Evolutionary conservation across 2,113 vertebrate species (phyloP).

Genomic region (Canis aureus): DNA sequence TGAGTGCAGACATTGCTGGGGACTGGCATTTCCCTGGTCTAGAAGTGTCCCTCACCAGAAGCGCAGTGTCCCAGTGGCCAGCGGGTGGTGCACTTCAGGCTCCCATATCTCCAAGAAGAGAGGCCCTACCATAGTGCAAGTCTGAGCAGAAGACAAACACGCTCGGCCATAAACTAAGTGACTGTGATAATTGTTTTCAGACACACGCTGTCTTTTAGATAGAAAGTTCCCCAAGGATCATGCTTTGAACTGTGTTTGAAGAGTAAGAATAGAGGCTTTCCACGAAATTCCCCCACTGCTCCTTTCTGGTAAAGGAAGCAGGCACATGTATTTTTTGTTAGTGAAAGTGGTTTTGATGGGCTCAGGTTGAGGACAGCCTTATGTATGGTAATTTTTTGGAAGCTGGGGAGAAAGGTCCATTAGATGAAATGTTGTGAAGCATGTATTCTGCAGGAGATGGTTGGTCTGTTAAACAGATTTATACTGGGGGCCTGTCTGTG

Average conservation of each 20-base stretch:
- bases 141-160: background rate
- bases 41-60: too few relatives aligned
- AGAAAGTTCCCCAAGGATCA: background rate
- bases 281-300: background rate
- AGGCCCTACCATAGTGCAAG: background rate
- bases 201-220: background rate
- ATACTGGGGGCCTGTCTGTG: background rate
- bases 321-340: background rate
- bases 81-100: background rate
- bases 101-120: background rate
- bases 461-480: background rate
- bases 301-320: background rate
- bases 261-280: background rate
- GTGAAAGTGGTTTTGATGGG: background rate
- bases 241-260: background rate
- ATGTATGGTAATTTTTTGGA: background rate
- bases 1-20: background rate
- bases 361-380: background rate
- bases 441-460: background rate
- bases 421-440: background rate
- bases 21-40: rapidly evolving
- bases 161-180: background rate
- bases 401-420: background rate
- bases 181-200: background rate
- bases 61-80: background rate